phyloP scores from a whole-genome alignment of 2,113 vertebrate genomes.

The Bubalus kerabau region DNA sequence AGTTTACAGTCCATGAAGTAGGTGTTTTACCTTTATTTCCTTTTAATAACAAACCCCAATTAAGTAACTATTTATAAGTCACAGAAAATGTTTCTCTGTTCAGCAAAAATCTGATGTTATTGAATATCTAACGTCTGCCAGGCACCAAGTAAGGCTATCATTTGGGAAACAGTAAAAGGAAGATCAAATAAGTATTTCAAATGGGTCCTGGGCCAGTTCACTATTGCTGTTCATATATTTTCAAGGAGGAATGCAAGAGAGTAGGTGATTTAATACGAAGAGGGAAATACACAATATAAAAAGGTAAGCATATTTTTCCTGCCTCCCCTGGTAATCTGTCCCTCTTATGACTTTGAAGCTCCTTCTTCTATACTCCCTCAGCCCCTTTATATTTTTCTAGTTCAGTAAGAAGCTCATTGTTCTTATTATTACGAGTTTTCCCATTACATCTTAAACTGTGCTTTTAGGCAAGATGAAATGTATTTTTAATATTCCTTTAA shows the following conservation, averaged over 20 bases:
- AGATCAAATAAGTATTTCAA: slow-evolving; percentile 10
- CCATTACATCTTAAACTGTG: background rate
- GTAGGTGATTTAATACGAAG: background rate
- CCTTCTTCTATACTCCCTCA: background rate
- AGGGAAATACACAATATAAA: background rate
- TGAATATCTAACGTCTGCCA: background rate
- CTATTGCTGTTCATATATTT: background rate
- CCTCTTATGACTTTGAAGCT: background rate
- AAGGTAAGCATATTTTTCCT: background rate
- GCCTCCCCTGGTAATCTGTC: background rate
- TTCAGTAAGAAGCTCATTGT: background rate
- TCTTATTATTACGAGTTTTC: background rate
- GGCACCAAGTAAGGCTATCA: background rate
- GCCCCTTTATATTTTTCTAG: background rate
- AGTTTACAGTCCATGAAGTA: background rate
- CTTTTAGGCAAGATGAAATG: background rate
- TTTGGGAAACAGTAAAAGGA: background rate
- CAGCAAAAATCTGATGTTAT: background rate
- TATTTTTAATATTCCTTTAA: background rate
- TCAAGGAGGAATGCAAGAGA: background rate
- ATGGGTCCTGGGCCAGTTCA: background rate
- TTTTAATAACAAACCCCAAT: background rate
- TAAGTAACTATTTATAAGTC: background rate
- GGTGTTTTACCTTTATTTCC: background rate
- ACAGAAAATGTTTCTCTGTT: background rate